phyloP scores from a whole-genome alignment of 1,140 invertebrate genomes.

The Solen grandis region DNA sequence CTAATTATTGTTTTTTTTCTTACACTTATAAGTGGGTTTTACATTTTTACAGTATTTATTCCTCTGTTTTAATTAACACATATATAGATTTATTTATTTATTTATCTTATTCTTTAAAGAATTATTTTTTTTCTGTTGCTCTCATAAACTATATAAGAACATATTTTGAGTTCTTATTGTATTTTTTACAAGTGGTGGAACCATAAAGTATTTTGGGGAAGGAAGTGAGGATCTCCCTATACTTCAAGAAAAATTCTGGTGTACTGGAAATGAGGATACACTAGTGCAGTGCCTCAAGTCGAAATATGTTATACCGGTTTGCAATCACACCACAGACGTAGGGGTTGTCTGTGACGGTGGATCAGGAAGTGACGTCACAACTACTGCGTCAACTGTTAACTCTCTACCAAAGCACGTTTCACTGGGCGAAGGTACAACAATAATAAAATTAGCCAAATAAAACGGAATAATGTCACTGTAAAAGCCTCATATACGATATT shows the following conservation, averaged over 20 bases:
- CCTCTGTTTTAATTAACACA: too few relatives aligned
- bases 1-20: too few relatives aligned
- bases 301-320: constrained; percentile 51
- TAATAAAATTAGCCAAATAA: neutral
- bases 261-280: constrained; percentile 56
- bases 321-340: constrained; percentile 57
- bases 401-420: neutral
- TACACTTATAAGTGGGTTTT: too few relatives aligned
- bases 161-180: constrained; percentile 76
- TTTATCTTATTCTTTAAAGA: too few relatives aligned
- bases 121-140: too few relatives aligned
- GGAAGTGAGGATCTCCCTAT: neutral
- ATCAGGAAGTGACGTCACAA: neutral
- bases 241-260: constrained; percentile 57
- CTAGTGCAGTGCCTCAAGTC: constrained; percentile 45
- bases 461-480: neutral
- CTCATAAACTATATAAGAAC: too few relatives aligned
- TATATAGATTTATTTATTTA: too few relatives aligned
- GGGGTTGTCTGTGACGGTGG: constrained; percentile 35
- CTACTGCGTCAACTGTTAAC: neutral
- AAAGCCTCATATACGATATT: neutral
- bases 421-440: neutral
- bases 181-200: neutral
- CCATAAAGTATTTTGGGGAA: neutral
- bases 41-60: too few relatives aligned